phyloP scores from a whole-genome alignment of 2,888 invertebrate species.

The Ectemnius continuus region DNA sequence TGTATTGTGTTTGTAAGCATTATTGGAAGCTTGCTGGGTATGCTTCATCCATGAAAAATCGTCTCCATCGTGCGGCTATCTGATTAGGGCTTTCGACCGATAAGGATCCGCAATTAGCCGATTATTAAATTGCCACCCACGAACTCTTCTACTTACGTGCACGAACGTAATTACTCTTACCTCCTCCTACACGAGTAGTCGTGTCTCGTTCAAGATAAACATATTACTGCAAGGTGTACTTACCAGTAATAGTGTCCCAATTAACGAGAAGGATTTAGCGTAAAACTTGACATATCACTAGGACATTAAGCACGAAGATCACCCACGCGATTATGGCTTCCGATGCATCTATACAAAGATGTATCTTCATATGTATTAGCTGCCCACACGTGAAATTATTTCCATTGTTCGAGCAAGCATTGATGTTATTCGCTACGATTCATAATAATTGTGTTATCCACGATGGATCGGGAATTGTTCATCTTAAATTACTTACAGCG shows the following conservation, averaged over 20 bases:
- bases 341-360: conserved; percentile 42
- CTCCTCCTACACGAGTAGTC: conserved; percentile 40
- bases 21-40: conserved; percentile 46
- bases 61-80: conserved; percentile 33
- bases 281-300: no score
- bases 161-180: conserved; percentile 40
- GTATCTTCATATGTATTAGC: conserved; percentile 42
- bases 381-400: conserved; percentile 49
- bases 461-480: conserved; percentile 22
- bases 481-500: conserved; percentile 40
- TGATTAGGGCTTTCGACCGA: conserved; percentile 47
- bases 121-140: conserved; percentile 60
- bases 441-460: conserved; percentile 52
- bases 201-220: neutral
- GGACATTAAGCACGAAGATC: neutral
- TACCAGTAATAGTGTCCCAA: no score
- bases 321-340: conserved; percentile 37
- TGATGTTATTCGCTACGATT: conserved; percentile 48
- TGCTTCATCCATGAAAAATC: conserved; percentile 26
- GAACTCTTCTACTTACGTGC: conserved; percentile 7
- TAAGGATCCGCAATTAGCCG: conserved; percentile 53
- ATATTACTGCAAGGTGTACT: no score
- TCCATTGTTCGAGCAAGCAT: conserved; percentile 48
- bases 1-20: conserved; percentile 41
- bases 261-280: no score